Conservation (phyloP, 2,888 invertebrate genomes). For the Autographa pulchrina region DNA sequence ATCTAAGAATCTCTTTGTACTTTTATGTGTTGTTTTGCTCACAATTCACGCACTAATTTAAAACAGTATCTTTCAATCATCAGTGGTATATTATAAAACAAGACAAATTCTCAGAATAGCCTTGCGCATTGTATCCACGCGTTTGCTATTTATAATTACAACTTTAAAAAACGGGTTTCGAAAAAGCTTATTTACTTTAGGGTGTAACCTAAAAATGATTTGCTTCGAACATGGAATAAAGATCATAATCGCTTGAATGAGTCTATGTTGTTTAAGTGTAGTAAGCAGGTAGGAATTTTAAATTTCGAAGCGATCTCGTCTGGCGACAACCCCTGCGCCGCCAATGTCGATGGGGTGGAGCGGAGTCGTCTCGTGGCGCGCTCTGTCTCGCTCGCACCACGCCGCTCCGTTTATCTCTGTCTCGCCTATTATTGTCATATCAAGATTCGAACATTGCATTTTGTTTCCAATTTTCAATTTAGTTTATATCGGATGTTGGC, state of each 20-base stretch:
- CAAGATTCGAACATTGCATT: slow-evolving; percentile 88
- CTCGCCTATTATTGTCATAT: slow-evolving; percentile 89
- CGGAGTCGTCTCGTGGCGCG: slow-evolving; percentile 77
- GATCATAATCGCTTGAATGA: slow-evolving; percentile 70
- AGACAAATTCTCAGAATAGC: slow-evolving; percentile 83
- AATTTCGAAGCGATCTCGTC: slow-evolving; percentile 84
- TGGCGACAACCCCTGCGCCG: slow-evolving; percentile 88
- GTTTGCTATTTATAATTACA: slow-evolving; percentile 88
- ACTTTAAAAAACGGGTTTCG: slow-evolving; percentile 71
- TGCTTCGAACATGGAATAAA: slow-evolving; percentile 66
- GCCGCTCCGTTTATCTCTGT: slow-evolving; percentile 76
- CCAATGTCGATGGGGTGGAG: slow-evolving; percentile 85
- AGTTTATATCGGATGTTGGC: slow-evolving; percentile 89
- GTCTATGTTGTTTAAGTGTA: slow-evolving; percentile 67
- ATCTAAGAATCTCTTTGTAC: slow-evolving; percentile 75
- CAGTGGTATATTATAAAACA: slow-evolving; percentile 80
- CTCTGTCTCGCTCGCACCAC: slow-evolving; percentile 73
- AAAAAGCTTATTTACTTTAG: slow-evolving; percentile 71
- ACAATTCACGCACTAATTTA: slow-evolving; percentile 75
- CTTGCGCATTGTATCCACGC: slow-evolving; percentile 86
- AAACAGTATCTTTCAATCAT: slow-evolving; percentile 80
- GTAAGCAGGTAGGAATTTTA: slow-evolving; percentile 83
- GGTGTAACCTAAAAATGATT: slow-evolving; percentile 57
- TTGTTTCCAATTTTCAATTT: slow-evolving; percentile 89
- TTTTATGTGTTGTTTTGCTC: slow-evolving; percentile 73